Conservation (phyloP, 2,797 vertebrate species). For the Helicolenus hilgendorfi region DNA sequence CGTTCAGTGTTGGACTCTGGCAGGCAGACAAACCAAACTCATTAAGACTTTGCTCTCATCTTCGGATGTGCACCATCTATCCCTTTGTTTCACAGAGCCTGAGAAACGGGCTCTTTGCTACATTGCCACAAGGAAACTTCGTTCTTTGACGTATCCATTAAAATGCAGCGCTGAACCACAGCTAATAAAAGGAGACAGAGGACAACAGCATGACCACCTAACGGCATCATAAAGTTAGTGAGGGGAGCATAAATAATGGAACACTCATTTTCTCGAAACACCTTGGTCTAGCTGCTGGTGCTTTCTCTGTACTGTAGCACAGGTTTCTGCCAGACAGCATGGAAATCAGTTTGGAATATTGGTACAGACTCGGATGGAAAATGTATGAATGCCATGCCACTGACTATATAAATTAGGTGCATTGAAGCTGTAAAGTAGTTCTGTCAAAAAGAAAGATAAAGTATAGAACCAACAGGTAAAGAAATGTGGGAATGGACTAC, state of each 20-base stretch:
- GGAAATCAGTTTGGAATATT: conserved; percentile 68
- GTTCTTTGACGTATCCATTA: conserved; percentile 79
- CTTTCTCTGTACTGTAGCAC: conserved; percentile 32
- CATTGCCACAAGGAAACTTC: conserved; percentile 74
- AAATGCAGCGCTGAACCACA: conserved; percentile 72
- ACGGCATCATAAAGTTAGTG: conserved; percentile 85
- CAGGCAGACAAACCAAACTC: conserved; percentile 67
- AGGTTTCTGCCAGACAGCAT: conserved; percentile 59
- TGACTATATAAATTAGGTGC: conserved; percentile 68
- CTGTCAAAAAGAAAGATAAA: conserved; percentile 62
- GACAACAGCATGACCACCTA: conserved; percentile 80
- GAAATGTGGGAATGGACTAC: conserved; percentile 25
- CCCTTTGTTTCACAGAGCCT: conserved; percentile 56
- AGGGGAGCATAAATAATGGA: conserved; percentile 86
- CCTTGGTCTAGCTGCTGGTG: conserved; percentile 54
- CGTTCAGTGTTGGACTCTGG: conserved; percentile 45
- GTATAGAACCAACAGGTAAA: conserved; percentile 48
- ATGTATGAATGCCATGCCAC: conserved; percentile 58
- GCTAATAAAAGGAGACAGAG: conserved; percentile 84
- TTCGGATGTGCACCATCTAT: conserved; percentile 56
- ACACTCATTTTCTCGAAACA: conserved; percentile 74
- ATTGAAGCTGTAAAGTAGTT: conserved; percentile 64
- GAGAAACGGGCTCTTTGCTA: conserved; percentile 47
- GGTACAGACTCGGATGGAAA: conserved; percentile 52
- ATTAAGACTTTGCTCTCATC: conserved; percentile 66